These are phyloP conservation scores for Noctilio leporinus DNA, from an alignment of 2,113 vertebrate species.

Conservation along the genomic window DNA sequence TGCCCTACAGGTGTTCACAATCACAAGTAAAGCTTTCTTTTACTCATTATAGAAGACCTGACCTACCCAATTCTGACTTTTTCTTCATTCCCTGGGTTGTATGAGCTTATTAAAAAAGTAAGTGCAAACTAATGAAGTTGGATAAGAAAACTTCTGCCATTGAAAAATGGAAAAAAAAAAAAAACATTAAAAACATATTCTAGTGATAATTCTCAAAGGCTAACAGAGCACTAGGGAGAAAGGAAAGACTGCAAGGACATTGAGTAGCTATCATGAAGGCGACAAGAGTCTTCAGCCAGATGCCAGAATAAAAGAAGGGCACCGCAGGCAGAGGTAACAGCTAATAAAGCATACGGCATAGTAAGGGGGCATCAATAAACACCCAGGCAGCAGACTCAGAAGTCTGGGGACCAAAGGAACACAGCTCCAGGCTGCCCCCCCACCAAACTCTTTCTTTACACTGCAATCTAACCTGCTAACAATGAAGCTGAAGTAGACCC, in stretches of 20 bases:
- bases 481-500: background rate
- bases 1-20: background rate
- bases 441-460: background rate
- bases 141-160: background rate
- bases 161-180: background rate
- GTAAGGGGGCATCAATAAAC: background rate
- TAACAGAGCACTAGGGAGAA: background rate
- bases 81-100: background rate
- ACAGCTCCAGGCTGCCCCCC: background rate
- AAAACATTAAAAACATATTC: background rate
- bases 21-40: constrained; percentile 8
- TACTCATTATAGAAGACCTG: background rate
- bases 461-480: background rate
- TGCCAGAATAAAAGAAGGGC: background rate
- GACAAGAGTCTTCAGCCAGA: background rate
- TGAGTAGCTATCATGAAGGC: background rate
- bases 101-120: background rate
- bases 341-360: background rate
- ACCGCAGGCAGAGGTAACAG: background rate
- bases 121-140: background rate
- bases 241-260: background rate
- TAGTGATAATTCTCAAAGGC: background rate
- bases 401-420: background rate
- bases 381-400: background rate
- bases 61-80: background rate